These are phyloP conservation scores for Pachydiplax longipennis DNA, from an alignment of 2,888 invertebrate genomes.

Conservation along the genomic window DNA sequence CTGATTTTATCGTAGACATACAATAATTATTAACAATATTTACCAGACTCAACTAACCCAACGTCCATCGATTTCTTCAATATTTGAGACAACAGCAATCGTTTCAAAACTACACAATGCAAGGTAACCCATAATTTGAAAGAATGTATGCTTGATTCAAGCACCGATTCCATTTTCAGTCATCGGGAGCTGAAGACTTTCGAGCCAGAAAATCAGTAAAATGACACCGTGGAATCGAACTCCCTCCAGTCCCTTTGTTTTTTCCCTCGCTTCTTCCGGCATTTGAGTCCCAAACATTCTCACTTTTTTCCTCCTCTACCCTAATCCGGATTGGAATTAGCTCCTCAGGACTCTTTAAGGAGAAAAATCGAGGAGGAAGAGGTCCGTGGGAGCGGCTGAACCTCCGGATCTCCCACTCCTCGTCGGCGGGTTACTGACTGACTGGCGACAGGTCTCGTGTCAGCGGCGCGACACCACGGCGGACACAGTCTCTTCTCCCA, in stretches of 20 bases:
- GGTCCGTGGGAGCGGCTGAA: not conserved
- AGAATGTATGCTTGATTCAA: no score
- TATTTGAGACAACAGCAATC: no score
- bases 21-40: no score
- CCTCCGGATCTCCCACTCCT: not conserved
- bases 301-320: not conserved
- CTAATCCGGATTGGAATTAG: constrained; percentile 12
- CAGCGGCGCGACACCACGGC: constrained; percentile 45
- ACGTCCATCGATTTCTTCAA: no score
- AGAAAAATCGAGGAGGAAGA: not conserved
- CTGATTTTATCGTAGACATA: no score
- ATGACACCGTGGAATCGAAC: no score
- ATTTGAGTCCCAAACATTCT: not conserved
- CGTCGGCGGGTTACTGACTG: not conserved
- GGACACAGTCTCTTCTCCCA: not conserved
- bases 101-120: no score
- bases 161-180: no score
- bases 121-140: no score
- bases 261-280: not conserved
- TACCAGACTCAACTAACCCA: no score
- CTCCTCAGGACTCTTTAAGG: not conserved
- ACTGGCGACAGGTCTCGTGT: not conserved
- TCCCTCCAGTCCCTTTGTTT: not conserved
- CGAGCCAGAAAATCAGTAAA: not conserved
- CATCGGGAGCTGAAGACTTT: not conserved